phyloP scores from a whole-genome alignment of 2,888 invertebrate species.

The Norana najaformis region DNA sequence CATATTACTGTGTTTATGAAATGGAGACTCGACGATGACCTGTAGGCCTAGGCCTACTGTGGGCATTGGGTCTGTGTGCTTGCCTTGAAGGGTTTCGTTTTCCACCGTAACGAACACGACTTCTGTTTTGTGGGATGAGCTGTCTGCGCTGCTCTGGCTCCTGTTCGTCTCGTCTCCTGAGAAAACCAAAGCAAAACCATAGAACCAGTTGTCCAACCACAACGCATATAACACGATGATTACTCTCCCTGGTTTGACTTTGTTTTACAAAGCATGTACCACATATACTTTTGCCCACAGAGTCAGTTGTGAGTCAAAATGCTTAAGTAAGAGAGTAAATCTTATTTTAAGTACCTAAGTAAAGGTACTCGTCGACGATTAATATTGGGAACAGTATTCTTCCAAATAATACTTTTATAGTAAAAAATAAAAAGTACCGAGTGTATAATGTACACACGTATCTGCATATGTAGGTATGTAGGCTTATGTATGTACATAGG shows the following conservation, averaged over 20 bases:
- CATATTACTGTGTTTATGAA: no score
- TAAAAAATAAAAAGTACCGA: no score
- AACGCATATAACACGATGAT: neutral
- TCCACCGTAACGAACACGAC: neutral
- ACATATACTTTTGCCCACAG: no score
- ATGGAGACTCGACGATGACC: no score
- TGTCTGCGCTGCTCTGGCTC: neutral
- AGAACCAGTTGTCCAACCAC: neutral
- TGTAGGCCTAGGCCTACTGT: neutral
- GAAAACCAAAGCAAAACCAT: neutral
- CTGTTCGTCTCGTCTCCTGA: neutral
- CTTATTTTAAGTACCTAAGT: no score
- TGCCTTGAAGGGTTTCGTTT: slow-evolving; percentile 1
- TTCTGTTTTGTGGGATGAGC: neutral
- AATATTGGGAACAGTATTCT: no score
- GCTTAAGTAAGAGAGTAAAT: no score
- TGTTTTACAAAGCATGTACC: no score
- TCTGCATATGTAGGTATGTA: neutral
- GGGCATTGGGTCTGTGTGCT: neutral
- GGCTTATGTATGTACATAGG: neutral
- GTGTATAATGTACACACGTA: neutral
- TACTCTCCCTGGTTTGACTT: neutral
- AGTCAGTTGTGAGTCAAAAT: no score
- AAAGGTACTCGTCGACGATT: no score
- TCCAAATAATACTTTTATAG: no score